A percentile compares a stretch with the other conserved stretches of the same genome.
Evolutionary conservation across 2,797 vertebrate species (phyloP).

Genomic region (Mus spretus): DNA sequence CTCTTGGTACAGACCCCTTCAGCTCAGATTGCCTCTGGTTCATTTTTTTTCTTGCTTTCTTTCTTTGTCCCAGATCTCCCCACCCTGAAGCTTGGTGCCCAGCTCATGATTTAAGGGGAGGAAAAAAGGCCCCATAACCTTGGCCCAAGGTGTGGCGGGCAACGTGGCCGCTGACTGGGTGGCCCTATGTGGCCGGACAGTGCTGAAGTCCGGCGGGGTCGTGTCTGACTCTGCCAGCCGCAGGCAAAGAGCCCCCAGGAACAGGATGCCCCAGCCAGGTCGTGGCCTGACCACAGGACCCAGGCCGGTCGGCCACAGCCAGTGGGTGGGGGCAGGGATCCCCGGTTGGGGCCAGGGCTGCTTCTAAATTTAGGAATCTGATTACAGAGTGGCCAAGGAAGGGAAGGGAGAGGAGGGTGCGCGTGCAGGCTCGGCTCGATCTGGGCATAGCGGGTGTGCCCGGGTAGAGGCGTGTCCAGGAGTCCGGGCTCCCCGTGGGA

Average conservation of each 20-base stretch:
- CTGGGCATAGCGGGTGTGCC: conserved; percentile 81
- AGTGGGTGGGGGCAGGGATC: conserved; percentile 77
- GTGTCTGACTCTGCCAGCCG: neutral
- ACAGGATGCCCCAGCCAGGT: conserved; percentile 67
- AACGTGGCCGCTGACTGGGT: conserved; percentile 81
- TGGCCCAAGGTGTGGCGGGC: conserved; percentile 75
- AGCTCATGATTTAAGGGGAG: conserved; percentile 67
- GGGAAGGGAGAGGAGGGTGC: conserved; percentile 74
- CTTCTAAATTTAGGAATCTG: conserved; percentile 87
- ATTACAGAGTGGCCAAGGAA: conserved; percentile 83
- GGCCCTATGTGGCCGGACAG: conserved; percentile 63
- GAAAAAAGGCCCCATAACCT: conserved; percentile 65
- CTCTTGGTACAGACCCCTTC: neutral
- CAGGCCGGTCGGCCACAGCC: conserved; percentile 63
- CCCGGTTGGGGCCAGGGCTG: conserved; percentile 72
- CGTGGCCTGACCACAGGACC: conserved; percentile 73
- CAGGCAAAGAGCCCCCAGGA: conserved; percentile 50
- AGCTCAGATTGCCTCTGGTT: conserved; percentile 48
- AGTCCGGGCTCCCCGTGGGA: conserved; percentile 50
- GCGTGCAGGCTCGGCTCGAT: conserved; percentile 64
- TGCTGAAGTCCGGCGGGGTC: conserved; percentile 63
- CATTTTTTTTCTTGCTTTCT: conserved; percentile 42
- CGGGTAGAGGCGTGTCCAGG: conserved; percentile 66
- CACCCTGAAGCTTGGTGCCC: conserved; percentile 72
- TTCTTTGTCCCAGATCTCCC: conserved; percentile 60